Percentiles rank a stretch among this genome's conserved stretches.
Evolutionary conservation across 1,140 invertebrate genomes (phyloP).

Genomic region (Drosophila melanogaster): DNA sequence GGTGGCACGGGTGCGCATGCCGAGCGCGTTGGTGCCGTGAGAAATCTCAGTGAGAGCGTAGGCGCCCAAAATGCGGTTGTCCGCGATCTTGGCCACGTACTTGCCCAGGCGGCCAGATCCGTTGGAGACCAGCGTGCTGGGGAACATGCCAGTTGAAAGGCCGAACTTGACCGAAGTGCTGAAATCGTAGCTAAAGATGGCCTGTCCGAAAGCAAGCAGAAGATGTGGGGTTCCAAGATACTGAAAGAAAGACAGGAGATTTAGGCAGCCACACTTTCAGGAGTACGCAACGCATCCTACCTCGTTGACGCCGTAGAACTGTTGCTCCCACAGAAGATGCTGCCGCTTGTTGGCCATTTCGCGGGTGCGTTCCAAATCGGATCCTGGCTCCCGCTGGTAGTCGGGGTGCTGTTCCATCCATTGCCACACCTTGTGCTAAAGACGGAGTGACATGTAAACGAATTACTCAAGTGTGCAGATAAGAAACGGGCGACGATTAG

Average conservation of each 20-base stretch:
- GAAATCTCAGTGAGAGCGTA: conserved; percentile 94
- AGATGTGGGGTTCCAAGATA: conserved; percentile 84
- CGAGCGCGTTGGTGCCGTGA: conserved; percentile 94
- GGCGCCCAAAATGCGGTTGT: conserved; percentile 88
- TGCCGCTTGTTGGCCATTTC: conserved; percentile 87
- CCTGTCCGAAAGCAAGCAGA: conserved; percentile 85
- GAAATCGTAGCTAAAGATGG: conserved; percentile 90
- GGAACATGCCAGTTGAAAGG: conserved; percentile 87
- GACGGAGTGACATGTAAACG: conserved; percentile 8
- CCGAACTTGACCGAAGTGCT: conserved; percentile 88
- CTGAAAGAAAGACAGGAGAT: conserved; percentile 75
- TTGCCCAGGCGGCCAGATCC: conserved; percentile 87
- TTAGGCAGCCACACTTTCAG: background rate
- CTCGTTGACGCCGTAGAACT: conserved; percentile 87
- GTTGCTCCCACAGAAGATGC: conserved; percentile 87
- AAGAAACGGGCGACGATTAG: conserved; percentile 18
- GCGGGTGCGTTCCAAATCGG: conserved; percentile 87
- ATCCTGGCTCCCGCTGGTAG: conserved; percentile 87
- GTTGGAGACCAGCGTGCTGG: conserved; percentile 85
- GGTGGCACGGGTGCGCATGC: conserved; percentile 92
- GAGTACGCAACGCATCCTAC: conserved; percentile 57
- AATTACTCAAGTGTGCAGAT: conserved; percentile 26
- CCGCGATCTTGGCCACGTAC: conserved; percentile 86
- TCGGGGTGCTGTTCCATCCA: conserved; percentile 91
- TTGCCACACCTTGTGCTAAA: conserved; percentile 90